phyloP scores from a whole-genome alignment of 2,113 vertebrate genomes.

The Corythornis madagascariensis region DNA sequence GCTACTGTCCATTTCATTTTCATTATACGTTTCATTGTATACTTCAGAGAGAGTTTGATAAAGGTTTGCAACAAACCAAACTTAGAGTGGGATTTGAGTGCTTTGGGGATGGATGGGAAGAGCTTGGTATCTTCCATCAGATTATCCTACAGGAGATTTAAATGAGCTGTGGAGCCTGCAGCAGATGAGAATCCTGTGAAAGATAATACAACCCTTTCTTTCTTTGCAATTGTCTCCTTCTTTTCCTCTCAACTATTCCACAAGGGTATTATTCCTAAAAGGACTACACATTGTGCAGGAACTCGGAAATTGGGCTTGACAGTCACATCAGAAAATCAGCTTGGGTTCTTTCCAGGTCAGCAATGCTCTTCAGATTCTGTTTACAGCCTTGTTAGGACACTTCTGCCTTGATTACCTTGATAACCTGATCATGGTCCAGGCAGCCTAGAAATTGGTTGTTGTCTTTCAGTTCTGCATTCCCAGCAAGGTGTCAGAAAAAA shows the following conservation, averaged over 20 bases:
- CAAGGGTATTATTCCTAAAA: not conserved
- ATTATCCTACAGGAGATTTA: not conserved
- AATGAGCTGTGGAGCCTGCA: not conserved
- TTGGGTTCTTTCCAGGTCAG: not conserved
- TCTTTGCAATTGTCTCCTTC: not conserved
- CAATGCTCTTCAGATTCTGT: not conserved
- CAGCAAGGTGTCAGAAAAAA: not conserved
- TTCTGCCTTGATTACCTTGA: not conserved
- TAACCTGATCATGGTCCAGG: not conserved
- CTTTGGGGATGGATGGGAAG: not conserved
- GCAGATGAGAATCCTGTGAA: not conserved
- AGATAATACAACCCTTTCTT: not conserved
- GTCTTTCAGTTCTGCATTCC: not conserved
- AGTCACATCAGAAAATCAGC: not conserved
- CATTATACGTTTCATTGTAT: not conserved
- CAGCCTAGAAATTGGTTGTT: not conserved
- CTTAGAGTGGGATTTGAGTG: not conserved
- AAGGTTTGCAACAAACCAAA: not conserved
- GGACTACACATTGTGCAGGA: not conserved
- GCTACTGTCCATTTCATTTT: constrained; percentile 8
- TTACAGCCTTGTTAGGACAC: not conserved
- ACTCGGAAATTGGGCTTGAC: not conserved
- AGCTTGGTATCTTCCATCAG: not conserved
- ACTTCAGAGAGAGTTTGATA: not conserved
- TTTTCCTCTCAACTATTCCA: not conserved